Percentiles rank a stretch among this genome's conserved stretches.
These are phyloP conservation scores for Desmodus rotundus DNA, from an alignment of 2,113 vertebrate species.

Conservation along the genomic window DNA sequence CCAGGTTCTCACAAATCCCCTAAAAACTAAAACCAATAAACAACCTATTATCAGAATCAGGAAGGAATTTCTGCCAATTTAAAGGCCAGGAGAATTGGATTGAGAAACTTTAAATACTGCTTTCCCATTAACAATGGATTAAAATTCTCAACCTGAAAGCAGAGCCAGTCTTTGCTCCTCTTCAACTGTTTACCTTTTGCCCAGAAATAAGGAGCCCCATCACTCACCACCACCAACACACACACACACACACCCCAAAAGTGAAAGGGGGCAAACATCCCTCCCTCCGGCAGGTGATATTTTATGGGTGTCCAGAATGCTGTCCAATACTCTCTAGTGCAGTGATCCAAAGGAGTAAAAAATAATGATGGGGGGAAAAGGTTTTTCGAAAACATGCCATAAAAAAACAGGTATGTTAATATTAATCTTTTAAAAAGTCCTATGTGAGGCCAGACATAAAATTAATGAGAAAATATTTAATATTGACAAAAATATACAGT, in stretches of 20 bases:
- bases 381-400: neutral
- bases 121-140: conserved; percentile 26
- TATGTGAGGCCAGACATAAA: neutral
- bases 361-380: neutral
- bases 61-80: neutral
- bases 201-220: neutral
- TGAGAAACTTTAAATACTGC: neutral
- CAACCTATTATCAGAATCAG: neutral
- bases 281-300: neutral
- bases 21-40: neutral
- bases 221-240: neutral
- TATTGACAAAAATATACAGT: neutral
- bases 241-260: neutral
- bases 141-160: neutral
- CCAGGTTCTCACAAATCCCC: neutral
- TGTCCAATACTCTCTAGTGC: neutral
- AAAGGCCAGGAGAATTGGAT: neutral
- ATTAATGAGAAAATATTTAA: neutral
- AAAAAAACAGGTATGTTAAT: neutral
- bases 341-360: neutral
- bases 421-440: neutral
- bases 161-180: neutral
- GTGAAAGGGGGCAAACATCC: neutral
- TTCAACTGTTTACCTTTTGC: neutral
- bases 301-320: neutral